phyloP scores from a whole-genome alignment of 1,140 invertebrate species.

The Ptiloglossa arizonensis region DNA sequence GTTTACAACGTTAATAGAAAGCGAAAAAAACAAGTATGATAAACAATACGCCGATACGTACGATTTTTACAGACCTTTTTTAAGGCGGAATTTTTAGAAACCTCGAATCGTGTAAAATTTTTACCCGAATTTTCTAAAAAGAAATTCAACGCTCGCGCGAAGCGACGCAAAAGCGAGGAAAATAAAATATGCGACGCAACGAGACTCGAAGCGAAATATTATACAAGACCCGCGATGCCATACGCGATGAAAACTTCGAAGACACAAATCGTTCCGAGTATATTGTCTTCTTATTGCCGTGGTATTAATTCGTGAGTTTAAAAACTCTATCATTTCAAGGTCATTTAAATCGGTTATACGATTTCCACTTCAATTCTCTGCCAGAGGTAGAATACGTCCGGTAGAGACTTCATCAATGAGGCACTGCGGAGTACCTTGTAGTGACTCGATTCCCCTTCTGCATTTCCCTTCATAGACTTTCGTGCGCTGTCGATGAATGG shows the following conservation, averaged over 20 bases:
- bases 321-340: background rate
- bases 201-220: background rate
- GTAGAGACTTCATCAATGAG: constrained; percentile 46
- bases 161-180: background rate
- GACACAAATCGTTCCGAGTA: background rate
- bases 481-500: constrained; percentile 55
- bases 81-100: no score
- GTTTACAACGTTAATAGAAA: no score
- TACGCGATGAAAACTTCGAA: background rate
- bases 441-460: constrained; percentile 51
- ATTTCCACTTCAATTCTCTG: constrained; percentile 18
- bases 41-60: no score
- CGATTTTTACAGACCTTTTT: no score
- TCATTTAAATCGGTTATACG: constrained; percentile 14
- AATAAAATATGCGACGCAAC: no score
- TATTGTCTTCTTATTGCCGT: background rate
- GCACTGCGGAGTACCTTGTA: constrained; percentile 38
- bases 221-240: no score
- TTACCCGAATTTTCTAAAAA: background rate
- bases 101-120: background rate
- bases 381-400: constrained; percentile 26
- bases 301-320: background rate
- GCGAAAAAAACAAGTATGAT: background rate
- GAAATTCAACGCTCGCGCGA: background rate
- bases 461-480: constrained; percentile 52